Percentiles rank a stretch among this genome's conserved stretches.
phyloP scores from a whole-genome alignment of 2,113 vertebrate genomes.

The Pogona vitticeps region DNA sequence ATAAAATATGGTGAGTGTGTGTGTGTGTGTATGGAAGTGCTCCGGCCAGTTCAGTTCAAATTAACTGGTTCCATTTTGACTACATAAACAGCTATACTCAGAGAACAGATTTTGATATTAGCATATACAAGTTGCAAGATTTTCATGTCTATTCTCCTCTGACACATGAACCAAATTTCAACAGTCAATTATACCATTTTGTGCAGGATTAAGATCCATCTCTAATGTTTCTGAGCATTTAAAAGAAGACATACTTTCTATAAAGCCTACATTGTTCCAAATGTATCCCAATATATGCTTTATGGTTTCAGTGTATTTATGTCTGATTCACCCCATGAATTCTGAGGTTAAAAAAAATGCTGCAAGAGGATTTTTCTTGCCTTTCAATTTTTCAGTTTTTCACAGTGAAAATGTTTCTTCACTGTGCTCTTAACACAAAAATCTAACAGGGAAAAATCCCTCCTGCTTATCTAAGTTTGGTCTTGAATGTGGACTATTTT shows the following conservation, averaged over 20 bases:
- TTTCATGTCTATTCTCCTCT: background rate
- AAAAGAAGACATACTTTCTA: background rate
- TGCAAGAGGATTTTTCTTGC: background rate
- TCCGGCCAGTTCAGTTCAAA: no score
- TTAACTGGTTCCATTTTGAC: background rate
- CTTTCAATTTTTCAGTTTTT: background rate
- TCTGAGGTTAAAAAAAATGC: background rate
- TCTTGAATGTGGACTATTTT: background rate
- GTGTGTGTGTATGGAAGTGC: no score
- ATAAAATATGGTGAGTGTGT: background rate
- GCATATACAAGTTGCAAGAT: background rate
- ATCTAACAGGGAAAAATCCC: background rate
- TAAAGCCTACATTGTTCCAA: background rate
- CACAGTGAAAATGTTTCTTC: background rate
- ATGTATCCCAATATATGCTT: background rate
- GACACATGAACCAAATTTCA: background rate
- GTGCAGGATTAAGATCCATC: background rate
- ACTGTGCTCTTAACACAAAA: background rate
- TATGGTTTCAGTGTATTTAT: background rate
- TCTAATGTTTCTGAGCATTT: background rate
- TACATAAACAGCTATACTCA: background rate
- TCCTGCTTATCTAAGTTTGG: no score
- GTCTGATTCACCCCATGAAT: background rate
- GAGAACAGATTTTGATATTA: background rate
- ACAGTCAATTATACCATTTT: background rate